These are phyloP conservation scores for Melanotus villosus DNA, from an alignment of 2,888 invertebrate genomes.

Conservation along the genomic window DNA sequence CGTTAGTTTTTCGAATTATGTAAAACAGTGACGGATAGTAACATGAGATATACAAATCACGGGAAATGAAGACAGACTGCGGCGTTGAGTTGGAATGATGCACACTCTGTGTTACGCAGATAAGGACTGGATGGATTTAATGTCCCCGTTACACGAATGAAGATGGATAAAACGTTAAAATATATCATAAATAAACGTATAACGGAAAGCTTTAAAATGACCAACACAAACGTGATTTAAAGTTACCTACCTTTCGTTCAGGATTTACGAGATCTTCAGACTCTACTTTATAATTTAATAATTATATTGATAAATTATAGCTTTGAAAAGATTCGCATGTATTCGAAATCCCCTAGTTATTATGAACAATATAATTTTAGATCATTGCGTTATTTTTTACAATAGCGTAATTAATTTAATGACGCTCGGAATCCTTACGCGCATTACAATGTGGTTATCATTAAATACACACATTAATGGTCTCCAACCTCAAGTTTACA, in stretches of 20 bases:
- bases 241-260: neutral
- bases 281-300: slow-evolving; percentile 22
- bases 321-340: neutral
- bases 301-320: slow-evolving; percentile 15
- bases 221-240: neutral
- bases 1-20: slow-evolving; percentile 14
- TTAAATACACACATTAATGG: too few relatives aligned
- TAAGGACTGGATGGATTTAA: slow-evolving; percentile 39
- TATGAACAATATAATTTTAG: neutral
- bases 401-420: too few relatives aligned
- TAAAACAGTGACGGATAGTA: slow-evolving; percentile 25
- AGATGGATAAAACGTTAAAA: slow-evolving; percentile 35
- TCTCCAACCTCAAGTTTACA: too few relatives aligned
- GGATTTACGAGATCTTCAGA: neutral
- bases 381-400: too few relatives aligned
- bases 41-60: slow-evolving; percentile 24
- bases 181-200: slow-evolving; percentile 27
- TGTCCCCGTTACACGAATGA: slow-evolving; percentile 27
- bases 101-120: slow-evolving; percentile 33
- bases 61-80: slow-evolving; percentile 35
- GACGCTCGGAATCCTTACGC: too few relatives aligned
- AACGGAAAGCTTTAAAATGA: slow-evolving; percentile 27
- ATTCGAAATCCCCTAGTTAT: neutral
- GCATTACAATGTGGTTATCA: too few relatives aligned
- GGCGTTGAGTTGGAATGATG: slow-evolving; percentile 28